A percentile compares a stretch with the other conserved stretches of the same genome.
These are phyloP conservation scores for Bovichtus variegatus DNA, from an alignment of 2,797 vertebrate genomes.

Conservation along the genomic window DNA sequence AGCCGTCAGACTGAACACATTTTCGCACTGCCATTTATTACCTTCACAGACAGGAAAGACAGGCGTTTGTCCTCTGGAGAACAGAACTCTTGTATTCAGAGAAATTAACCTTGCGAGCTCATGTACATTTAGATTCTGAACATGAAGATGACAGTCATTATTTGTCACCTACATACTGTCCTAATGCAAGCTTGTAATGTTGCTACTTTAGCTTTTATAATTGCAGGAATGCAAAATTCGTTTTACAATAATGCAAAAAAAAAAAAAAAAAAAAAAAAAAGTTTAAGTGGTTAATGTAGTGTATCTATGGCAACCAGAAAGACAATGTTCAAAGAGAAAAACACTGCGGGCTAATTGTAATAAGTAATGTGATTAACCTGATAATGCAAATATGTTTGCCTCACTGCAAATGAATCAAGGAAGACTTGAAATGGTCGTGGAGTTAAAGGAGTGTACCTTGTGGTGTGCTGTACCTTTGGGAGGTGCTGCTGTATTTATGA, in stretches of 20 bases:
- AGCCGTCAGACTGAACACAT: conserved; percentile 25
- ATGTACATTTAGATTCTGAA: conserved; percentile 19
- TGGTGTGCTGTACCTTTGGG: conserved; percentile 44
- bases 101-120: conserved; percentile 25
- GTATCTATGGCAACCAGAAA: conserved; percentile 66
- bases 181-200: not conserved
- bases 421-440: conserved; percentile 21
- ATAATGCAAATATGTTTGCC: conserved; percentile 62
- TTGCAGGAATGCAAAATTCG: conserved; percentile 30
- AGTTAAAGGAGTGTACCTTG: conserved; percentile 41
- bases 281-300: conserved; percentile 21
- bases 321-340: conserved; percentile 27
- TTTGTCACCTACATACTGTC: conserved; percentile 17
- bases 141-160: conserved; percentile 11
- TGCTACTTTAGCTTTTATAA: conserved; percentile 1
- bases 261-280: too few relatives aligned
- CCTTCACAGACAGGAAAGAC: conserved; percentile 28
- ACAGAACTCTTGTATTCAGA: not conserved
- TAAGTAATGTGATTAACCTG: conserved; percentile 52
- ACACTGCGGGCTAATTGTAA: conserved; percentile 47
- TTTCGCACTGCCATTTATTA: conserved; percentile 37
- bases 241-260: conserved; percentile 24
- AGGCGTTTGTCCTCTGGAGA: conserved; percentile 16
- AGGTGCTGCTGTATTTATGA: conserved; percentile 72
- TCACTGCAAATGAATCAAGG: conserved; percentile 36